phyloP scores from a whole-genome alignment of 2,113 vertebrate species.

The Junco hyemalis region DNA sequence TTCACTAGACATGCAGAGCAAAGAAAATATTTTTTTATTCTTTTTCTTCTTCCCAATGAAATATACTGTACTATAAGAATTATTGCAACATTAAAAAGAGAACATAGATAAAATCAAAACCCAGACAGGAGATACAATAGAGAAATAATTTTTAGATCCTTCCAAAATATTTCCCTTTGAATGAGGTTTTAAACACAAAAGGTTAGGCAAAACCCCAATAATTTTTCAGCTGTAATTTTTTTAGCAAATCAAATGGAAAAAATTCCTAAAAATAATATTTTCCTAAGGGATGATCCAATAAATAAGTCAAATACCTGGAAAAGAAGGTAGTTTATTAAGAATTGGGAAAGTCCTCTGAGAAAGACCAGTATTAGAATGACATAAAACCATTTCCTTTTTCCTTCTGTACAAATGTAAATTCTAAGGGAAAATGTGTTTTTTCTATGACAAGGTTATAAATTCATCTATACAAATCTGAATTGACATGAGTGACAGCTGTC shows the following conservation, averaged over 20 bases:
- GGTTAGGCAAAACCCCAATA: not conserved
- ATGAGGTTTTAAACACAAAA: not conserved
- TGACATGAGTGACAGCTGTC: not conserved
- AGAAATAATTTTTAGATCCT: not conserved
- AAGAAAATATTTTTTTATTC: not conserved
- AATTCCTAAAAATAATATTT: not conserved
- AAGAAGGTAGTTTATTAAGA: not conserved
- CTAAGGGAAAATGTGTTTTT: not conserved
- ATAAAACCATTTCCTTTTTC: not conserved
- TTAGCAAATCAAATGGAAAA: not conserved
- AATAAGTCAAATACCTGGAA: not conserved
- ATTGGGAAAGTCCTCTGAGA: not conserved
- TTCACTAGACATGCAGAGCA: not conserved
- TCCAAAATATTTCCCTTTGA: not conserved
- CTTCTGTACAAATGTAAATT: not conserved
- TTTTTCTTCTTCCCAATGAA: not conserved
- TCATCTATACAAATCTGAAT: not conserved
- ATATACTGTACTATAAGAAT: not conserved
- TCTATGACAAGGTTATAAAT: not conserved
- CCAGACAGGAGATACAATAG: not conserved
- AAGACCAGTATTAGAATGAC: not conserved
- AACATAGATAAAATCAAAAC: not conserved
- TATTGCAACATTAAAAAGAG: not conserved
- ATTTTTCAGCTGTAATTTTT: not conserved
- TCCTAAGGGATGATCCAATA: not conserved